Base-by-base conservation (phyloP, 2,113 vertebrate species). In the Pitta sordida region DNA sequence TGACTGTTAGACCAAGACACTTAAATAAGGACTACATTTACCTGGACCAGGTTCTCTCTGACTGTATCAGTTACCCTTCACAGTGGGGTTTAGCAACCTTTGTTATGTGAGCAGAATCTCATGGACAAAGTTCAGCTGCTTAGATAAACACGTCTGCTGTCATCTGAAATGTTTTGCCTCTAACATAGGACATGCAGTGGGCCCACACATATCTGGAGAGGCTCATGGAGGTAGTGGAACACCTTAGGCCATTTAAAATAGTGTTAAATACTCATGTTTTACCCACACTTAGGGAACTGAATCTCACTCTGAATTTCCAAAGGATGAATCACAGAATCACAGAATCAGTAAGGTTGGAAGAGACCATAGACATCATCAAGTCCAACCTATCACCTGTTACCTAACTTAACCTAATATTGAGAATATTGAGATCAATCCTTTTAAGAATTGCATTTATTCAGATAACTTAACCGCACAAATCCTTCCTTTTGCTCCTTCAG, bases 101-200 rank as follows among this genome's bases (percentile, higher is more conserved):
- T 56, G 11, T 11, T 73, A 5, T 46, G 20, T 3, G 4, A 53
- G 8, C 22, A 51, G 64, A 92, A 75, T 55, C n/a, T 43, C 27
- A 43, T 13, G 34, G 13, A 9, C 11, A 43, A 48, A 77, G 80
- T 29, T 41, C 34, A 36, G 6, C 34, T 49, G 10, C 41, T 36
- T 52, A n/a, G n/a, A 53, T 36, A 27, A 32, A 39, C 1, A 10
- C 16, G 1, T 23, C 59, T 60, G 12, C 17, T 76, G 44, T 48
- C 16, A 37, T 29, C 34, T 43, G 62, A 71, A 92, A 79, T 37
- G 4, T 43, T 83, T 80, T 68, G 32, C 7, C 12, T 83, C 1
- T 67, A 39, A 58, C 10, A 13, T 1, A 52, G 23, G 17, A 15
- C 1, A 4, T 1, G 1, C 26, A 67, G 29, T 1, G 3, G 10